Conservation (phyloP, 1,140 invertebrate genomes). For the Dolichoris vasculosae region DNA sequence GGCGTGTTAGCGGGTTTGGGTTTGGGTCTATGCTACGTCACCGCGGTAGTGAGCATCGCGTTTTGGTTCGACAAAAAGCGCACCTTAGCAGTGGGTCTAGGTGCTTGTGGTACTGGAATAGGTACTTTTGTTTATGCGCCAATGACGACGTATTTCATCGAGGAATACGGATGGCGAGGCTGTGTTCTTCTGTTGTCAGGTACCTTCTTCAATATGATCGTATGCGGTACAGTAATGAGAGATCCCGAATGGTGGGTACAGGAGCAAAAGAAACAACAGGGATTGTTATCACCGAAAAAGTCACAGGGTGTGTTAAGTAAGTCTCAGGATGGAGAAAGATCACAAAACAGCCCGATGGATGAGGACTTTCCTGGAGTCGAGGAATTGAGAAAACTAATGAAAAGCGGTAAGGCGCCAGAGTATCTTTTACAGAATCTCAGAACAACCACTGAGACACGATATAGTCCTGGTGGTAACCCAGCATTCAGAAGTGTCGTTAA, state of each 20-base stretch:
- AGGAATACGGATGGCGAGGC: constrained; percentile 81
- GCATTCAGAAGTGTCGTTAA: constrained; percentile 80
- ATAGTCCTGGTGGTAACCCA: constrained; percentile 63
- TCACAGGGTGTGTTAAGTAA: constrained; percentile 39
- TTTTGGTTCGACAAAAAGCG: constrained; percentile 94
- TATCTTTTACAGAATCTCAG: constrained; percentile 80
- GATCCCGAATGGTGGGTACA: constrained; percentile 86
- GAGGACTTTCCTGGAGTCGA: constrained; percentile 79
- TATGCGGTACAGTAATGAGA: constrained; percentile 90
- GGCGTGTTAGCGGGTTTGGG: constrained; percentile 88
- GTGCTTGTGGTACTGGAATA: constrained; percentile 94
- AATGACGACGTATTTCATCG: constrained; percentile 81
- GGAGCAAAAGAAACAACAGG: constrained; percentile 76
- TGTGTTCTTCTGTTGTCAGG: constrained; percentile 88
- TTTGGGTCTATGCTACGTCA: constrained; percentile 95
- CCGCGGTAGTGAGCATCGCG: constrained; percentile 95
- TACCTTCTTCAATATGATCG: constrained; percentile 86
- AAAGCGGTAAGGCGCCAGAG: constrained; percentile 79
- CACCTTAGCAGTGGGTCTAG: constrained; percentile 93
- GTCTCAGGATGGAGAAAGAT: neutral
- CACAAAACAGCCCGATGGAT: constrained; percentile 60
- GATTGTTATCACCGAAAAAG: constrained; percentile 61
- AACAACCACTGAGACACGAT: constrained; percentile 71
- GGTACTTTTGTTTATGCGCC: constrained; percentile 91
- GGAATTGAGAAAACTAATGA: constrained; percentile 80